A percentile compares a stretch with the other conserved stretches of the same genome.
Evolutionary conservation across 53 echinoderm and acorn worm genomes (phyloP).

Genomic region (Astropecten irregularis): DNA sequence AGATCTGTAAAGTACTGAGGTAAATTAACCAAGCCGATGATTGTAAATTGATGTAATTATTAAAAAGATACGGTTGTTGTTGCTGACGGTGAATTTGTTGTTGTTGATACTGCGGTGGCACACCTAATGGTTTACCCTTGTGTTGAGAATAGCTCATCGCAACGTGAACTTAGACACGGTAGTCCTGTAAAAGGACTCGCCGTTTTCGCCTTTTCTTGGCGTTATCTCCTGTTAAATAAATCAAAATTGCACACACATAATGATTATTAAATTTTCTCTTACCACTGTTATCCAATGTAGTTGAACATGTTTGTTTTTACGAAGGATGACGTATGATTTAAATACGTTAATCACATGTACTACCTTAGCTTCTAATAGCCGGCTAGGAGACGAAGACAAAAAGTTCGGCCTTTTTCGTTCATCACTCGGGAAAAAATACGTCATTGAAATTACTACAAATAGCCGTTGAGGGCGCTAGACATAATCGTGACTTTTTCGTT

Average conservation of each 20-base stretch:
- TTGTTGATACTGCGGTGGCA: constrained; percentile 55
- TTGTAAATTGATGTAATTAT: not conserved
- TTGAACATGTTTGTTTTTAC: constrained; percentile 11
- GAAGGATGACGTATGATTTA: constrained; percentile 59
- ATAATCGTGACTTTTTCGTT: no score
- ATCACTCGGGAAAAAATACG: constrained; percentile 35
- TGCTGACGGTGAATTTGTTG: constrained; percentile 9
- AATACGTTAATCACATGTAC: constrained; percentile 51
- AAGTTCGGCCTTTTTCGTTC: constrained; percentile 59
- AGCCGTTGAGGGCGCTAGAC: constrained; percentile 41
- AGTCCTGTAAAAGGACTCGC: constrained; percentile 90
- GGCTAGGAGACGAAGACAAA: constrained; percentile 67
- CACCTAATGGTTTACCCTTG: constrained; percentile 79
- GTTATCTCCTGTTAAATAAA: constrained; percentile 78
- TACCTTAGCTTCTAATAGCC: constrained; percentile 48
- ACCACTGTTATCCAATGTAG: constrained; percentile 30
- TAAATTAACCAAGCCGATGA: not conserved
- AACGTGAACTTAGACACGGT: constrained; percentile 85
- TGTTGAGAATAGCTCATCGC: constrained; percentile 93
- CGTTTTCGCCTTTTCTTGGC: constrained; percentile 88
- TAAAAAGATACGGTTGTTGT: constrained; percentile 52
- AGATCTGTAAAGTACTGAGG: not conserved
- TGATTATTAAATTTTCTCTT: constrained; percentile 37
- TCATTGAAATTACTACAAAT: constrained; percentile 12
- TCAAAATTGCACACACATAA: constrained; percentile 52